phyloP scores from a whole-genome alignment of 2,113 vertebrate genomes.

The Suncus etruscus region DNA sequence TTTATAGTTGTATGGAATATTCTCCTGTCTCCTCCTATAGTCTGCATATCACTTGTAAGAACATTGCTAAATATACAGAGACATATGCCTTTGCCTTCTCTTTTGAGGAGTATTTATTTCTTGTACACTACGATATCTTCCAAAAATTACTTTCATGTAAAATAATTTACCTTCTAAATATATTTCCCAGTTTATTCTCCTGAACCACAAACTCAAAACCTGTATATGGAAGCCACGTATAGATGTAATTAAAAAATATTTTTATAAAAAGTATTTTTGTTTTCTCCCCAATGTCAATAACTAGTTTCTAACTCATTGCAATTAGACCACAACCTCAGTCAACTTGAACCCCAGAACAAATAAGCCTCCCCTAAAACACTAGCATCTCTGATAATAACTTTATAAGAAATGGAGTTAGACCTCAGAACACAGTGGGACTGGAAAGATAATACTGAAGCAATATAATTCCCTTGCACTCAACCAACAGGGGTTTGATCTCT shows the following conservation, averaged over 20 bases:
- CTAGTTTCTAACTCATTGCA: neutral
- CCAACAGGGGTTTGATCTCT: too few species aligned
- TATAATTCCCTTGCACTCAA: too few species aligned
- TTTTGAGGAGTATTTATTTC: conserved; percentile 75
- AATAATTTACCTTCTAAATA: conserved; percentile 67
- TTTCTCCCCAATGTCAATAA: conserved; percentile 40
- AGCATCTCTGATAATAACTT: conserved; percentile 5
- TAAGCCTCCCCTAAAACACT: conserved; percentile 17
- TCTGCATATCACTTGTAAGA: conserved; percentile 59
- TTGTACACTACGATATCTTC: conserved; percentile 56
- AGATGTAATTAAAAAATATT: conserved; percentile 31
- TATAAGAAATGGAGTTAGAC: neutral
- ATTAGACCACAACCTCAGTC: neutral
- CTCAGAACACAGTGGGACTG: too few species aligned
- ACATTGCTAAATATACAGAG: conserved; percentile 68
- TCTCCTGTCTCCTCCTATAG: conserved; percentile 17
- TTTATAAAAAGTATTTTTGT: conserved; percentile 16
- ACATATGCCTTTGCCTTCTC: conserved; percentile 69
- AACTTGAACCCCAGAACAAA: neutral
- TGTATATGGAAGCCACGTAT: conserved; percentile 39
- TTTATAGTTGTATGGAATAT: conserved; percentile 1
- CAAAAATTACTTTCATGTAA: conserved; percentile 73
- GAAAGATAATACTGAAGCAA: too few species aligned
- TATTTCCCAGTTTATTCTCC: conserved; percentile 32
- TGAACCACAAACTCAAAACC: conserved; percentile 55